Evolutionary conservation across 1,140 invertebrate genomes (phyloP).

Genomic region (Papilio polyxenes): DNA sequence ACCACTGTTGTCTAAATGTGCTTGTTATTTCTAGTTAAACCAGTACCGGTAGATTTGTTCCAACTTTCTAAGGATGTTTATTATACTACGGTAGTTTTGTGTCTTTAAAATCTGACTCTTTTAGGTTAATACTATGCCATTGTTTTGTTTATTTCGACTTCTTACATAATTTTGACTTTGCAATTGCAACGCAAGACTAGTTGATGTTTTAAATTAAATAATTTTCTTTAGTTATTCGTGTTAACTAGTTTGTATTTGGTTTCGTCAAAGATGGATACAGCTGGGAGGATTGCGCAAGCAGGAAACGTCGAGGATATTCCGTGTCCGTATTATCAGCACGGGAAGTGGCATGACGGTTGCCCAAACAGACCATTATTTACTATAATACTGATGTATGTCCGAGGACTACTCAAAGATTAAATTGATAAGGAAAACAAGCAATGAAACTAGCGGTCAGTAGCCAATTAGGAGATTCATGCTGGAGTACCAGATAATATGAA

Average conservation of each 20-base stretch:
- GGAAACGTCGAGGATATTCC: conserved; percentile 46
- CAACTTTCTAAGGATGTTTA: too few relatives aligned
- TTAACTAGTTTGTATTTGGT: conserved; percentile 5
- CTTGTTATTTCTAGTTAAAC: too few relatives aligned
- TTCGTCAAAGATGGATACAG: conserved; percentile 14
- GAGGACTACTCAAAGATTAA: conserved; percentile 3
- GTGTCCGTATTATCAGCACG: conserved; percentile 53
- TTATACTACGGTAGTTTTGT: too few relatives aligned
- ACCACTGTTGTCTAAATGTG: too few relatives aligned
- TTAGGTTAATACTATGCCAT: too few relatives aligned
- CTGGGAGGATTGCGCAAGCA: conserved; percentile 35
- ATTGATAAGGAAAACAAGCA: not conserved
- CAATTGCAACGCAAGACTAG: too few relatives aligned
- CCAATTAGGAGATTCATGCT: not conserved
- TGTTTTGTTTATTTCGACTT: too few relatives aligned
- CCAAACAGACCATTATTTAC: conserved; percentile 40
- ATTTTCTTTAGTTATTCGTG: not conserved
- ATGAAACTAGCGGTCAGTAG: not conserved
- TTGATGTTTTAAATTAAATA: not conserved
- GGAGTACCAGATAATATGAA: not conserved
- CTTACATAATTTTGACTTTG: too few relatives aligned
- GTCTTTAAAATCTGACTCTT: too few relatives aligned
- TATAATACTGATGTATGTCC: not conserved
- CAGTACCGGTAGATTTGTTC: too few relatives aligned
- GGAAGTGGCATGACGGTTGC: conserved; percentile 56